Percentiles rank a stretch among this genome's conserved stretches.
phyloP scores from a whole-genome alignment of 2,797 vertebrate genomes.

The Esox masquinongy region DNA sequence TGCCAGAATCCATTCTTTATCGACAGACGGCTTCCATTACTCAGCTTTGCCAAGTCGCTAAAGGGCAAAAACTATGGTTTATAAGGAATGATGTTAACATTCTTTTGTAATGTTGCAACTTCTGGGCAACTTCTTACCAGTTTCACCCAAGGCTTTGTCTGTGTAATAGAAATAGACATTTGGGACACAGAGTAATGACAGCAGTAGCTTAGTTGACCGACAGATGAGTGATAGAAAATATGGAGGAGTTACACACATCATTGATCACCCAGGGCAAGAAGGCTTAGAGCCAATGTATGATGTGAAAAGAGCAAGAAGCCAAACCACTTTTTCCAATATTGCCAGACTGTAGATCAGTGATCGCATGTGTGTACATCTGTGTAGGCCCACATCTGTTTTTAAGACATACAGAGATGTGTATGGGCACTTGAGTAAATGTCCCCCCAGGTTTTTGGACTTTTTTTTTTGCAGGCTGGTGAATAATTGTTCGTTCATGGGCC shows the following conservation, averaged over 20 bases:
- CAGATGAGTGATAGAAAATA: constrained; percentile 44
- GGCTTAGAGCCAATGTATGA: constrained; percentile 1
- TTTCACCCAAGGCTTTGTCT: background rate
- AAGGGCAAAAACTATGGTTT: constrained; percentile 23
- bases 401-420: constrained; percentile 1
- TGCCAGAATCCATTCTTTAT: background rate
- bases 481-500: constrained; percentile 41
- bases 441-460: constrained; percentile 24
- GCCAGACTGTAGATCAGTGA: constrained; percentile 34
- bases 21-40: background rate
- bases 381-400: background rate
- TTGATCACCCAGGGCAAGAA: constrained; percentile 33
- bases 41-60: background rate
- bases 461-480: constrained; percentile 44
- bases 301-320: constrained; percentile 1
- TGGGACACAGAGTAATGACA: constrained; percentile 14
- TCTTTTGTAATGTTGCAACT: constrained; percentile 23
- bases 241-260: constrained; percentile 45
- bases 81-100: constrained; percentile 22
- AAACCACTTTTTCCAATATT: constrained; percentile 14
- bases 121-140: background rate
- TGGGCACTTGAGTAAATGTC: background rate
- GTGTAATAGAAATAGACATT: background rate
- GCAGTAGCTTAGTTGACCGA: constrained; percentile 40
- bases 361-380: constrained; percentile 16